Percentiles rank a stretch among this genome's conserved stretches.
Conservation (phyloP, 2,113 vertebrate genomes). For the Hystrix brachyura region DNA sequence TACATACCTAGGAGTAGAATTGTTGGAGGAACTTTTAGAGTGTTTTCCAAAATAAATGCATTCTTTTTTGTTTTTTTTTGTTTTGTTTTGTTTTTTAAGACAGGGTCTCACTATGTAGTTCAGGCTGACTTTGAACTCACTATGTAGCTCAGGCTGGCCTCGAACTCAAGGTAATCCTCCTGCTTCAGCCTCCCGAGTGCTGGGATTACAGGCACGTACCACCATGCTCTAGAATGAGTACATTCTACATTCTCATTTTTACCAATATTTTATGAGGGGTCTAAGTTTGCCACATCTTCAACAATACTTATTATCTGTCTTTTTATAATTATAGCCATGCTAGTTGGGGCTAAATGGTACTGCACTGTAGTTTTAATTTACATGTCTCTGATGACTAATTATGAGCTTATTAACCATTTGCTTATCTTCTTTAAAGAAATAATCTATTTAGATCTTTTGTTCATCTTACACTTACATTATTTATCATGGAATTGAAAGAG, state of each 20-base stretch:
- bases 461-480: not conserved
- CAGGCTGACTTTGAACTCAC: too few relatives aligned
- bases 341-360: not conserved
- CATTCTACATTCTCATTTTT: slow-evolving; percentile 18
- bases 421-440: not conserved
- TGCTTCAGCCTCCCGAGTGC: too few relatives aligned
- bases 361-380: not conserved
- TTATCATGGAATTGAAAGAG: not conserved
- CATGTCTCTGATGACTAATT: not conserved
- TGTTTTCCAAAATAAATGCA: not conserved
- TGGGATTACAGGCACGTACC: too few relatives aligned
- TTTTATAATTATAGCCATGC: not conserved
- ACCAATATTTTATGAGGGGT: not conserved
- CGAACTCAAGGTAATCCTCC: too few relatives aligned
- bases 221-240: not conserved
- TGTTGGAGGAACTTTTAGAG: not conserved
- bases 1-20: not conserved
- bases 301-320: not conserved
- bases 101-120: too few relatives aligned
- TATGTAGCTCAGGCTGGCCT: too few relatives aligned
- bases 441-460: not conserved
- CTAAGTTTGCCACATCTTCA: not conserved
- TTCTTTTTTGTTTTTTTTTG: too few relatives aligned
- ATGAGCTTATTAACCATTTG: not conserved
- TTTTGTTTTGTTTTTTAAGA: too few relatives aligned